Conservation (phyloP, 2,113 vertebrate species). For the Hydrochoerus hydrochaeris region DNA sequence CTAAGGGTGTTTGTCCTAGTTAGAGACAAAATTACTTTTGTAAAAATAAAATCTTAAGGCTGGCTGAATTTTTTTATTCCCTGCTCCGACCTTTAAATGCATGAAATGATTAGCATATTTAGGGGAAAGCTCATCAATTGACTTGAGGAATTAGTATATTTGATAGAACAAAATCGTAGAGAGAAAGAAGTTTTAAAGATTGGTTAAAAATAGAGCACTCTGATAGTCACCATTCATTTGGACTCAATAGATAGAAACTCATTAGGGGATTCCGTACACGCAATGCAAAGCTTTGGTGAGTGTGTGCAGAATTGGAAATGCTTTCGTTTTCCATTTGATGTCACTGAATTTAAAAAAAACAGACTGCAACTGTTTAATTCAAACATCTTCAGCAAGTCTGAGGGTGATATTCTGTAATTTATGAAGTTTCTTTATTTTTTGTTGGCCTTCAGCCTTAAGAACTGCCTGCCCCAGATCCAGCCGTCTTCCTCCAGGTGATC, state of each 20-base stretch:
- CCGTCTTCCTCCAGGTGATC: constrained; percentile 62
- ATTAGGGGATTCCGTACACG: constrained; percentile 7
- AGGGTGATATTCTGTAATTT: constrained; percentile 27
- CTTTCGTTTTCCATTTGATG: constrained; percentile 49
- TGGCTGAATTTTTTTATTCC: constrained; percentile 11
- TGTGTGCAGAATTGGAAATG: not conserved
- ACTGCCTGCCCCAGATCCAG: constrained; percentile 66
- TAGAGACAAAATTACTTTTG: not conserved
- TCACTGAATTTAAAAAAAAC: constrained; percentile 67
- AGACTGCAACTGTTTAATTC: constrained; percentile 53
- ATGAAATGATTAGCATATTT: not conserved
- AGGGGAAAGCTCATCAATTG: not conserved
- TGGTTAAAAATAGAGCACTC: constrained; percentile 55
- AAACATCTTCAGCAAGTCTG: constrained; percentile 52
- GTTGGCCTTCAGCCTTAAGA: constrained; percentile 38
- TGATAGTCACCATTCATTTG: constrained; percentile 23
- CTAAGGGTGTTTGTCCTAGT: not conserved
- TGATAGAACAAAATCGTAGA: constrained; percentile 35
- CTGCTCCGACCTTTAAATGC: constrained; percentile 10
- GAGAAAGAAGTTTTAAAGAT: constrained; percentile 37
- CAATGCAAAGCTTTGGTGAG: constrained; percentile 1
- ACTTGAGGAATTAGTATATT: constrained; percentile 36
- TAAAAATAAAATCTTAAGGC: not conserved
- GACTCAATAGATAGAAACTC: constrained; percentile 59
- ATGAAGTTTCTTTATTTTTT: constrained; percentile 69